These are phyloP conservation scores for Synodontis membranacea DNA, from an alignment of 2,113 vertebrate genomes.

Conservation along the genomic window DNA sequence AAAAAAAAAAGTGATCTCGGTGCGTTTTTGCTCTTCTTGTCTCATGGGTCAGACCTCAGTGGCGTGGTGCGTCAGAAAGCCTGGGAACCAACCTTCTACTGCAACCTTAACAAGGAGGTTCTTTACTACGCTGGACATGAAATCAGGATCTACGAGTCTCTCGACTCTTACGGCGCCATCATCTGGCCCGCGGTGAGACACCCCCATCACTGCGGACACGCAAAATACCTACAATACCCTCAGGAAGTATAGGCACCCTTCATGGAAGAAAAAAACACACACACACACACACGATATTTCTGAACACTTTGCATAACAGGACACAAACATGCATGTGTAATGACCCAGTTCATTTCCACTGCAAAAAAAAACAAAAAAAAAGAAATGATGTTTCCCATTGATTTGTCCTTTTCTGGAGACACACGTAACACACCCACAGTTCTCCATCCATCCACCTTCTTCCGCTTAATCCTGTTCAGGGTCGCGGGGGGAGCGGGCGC, in stretches of 20 bases:
- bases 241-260: background rate
- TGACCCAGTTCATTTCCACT: no score
- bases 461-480: no score
- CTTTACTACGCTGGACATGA: slow-evolving; percentile 60
- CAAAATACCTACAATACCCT: background rate
- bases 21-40: background rate
- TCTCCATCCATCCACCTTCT: no score
- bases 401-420: no score
- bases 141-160: slow-evolving; percentile 62
- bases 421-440: no score
- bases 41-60: background rate
- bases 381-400: no score
- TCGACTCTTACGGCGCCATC: slow-evolving; percentile 64
- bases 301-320: no score
- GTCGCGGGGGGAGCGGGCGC: no score
- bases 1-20: background rate
- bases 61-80: slow-evolving; percentile 9
- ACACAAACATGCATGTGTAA: no score
- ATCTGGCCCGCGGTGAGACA: slow-evolving; percentile 70
- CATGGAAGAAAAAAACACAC: background rate
- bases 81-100: slow-evolving; percentile 60
- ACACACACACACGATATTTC: background rate
- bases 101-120: slow-evolving; percentile 55
- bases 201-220: background rate
- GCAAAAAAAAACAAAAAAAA: no score